These are phyloP conservation scores for Sprattus sprattus DNA, from an alignment of 2,113 vertebrate species.

Conservation along the genomic window DNA sequence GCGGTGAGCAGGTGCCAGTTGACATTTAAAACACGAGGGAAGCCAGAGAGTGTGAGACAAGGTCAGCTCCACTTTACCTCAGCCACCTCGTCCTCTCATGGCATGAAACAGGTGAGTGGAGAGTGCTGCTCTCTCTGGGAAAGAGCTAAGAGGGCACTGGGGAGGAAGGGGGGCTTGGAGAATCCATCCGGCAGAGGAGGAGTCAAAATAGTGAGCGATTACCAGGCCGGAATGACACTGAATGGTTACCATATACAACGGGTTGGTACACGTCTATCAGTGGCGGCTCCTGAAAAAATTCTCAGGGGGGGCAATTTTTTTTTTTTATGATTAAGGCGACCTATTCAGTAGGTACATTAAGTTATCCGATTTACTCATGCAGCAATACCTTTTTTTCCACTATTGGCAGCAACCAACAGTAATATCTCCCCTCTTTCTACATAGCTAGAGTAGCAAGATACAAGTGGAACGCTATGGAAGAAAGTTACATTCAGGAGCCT, in stretches of 20 bases:
- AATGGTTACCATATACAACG: neutral
- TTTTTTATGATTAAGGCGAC: too few species aligned
- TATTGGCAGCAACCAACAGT: too few species aligned
- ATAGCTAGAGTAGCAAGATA: too few species aligned
- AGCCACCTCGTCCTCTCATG: neutral
- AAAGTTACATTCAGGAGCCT: too few species aligned
- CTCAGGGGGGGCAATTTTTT: too few species aligned
- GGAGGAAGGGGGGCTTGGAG: neutral
- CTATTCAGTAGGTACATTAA: too few species aligned
- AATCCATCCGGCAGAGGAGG: neutral
- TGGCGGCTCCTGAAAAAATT: too few species aligned
- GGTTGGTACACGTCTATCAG: neutral
- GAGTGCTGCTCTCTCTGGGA: neutral
- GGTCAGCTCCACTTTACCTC: neutral
- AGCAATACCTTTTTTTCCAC: too few species aligned
- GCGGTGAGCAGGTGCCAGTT: constrained; percentile 31
- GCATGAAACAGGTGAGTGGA: neutral
- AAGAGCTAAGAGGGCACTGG: neutral
- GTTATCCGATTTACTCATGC: too few species aligned
- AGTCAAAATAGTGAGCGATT: neutral
- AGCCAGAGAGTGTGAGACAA: neutral
- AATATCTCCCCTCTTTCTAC: too few species aligned
- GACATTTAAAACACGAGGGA: constrained; percentile 1
- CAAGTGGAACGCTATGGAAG: too few species aligned
- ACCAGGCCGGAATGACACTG: neutral